phyloP scores from a whole-genome alignment of 2,113 vertebrate species.

The Tachuris rubrigastra region DNA sequence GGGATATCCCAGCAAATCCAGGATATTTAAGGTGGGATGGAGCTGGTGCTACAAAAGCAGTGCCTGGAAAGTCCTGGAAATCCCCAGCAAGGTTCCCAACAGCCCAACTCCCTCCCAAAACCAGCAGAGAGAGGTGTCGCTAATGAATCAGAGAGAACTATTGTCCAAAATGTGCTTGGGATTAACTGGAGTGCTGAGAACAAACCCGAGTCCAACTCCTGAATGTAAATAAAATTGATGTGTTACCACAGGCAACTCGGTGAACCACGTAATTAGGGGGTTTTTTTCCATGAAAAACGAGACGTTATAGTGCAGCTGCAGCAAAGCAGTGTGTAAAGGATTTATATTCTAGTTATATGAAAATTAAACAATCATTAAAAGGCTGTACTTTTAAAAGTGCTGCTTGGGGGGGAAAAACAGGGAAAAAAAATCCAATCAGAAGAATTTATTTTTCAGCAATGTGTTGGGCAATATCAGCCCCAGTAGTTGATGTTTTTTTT shows the following conservation, averaged over 20 bases:
- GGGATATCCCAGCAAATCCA: not conserved
- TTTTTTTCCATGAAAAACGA: slow-evolving; percentile 71
- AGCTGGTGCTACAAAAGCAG: not conserved
- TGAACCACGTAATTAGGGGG: slow-evolving; percentile 70
- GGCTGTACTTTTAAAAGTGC: slow-evolving; percentile 60
- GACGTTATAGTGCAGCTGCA: slow-evolving; percentile 59
- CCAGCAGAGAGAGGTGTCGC: not conserved
- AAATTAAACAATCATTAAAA: slow-evolving; percentile 75
- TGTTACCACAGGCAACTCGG: slow-evolving; percentile 69
- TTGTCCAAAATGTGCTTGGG: slow-evolving; percentile 44
- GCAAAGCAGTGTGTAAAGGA: slow-evolving; percentile 54
- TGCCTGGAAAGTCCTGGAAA: not conserved
- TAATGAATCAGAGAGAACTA: slow-evolving; percentile 16
- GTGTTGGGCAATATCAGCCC: slow-evolving; percentile 40
- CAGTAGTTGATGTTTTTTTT: slow-evolving; percentile 21
- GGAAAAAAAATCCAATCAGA: slow-evolving; percentile 44
- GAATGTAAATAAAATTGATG: slow-evolving; percentile 76
- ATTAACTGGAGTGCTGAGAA: slow-evolving; percentile 45
- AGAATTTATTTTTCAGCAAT: not conserved
- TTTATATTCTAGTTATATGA: slow-evolving; percentile 61
- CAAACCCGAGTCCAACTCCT: slow-evolving; percentile 63
- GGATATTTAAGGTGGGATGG: not conserved
- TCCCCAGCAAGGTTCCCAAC: not conserved
- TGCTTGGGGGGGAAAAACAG: not conserved
- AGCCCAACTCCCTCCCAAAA: not conserved